These are phyloP conservation scores for Nothura maculosa DNA, from an alignment of 2,797 vertebrate genomes.

Conservation along the genomic window DNA sequence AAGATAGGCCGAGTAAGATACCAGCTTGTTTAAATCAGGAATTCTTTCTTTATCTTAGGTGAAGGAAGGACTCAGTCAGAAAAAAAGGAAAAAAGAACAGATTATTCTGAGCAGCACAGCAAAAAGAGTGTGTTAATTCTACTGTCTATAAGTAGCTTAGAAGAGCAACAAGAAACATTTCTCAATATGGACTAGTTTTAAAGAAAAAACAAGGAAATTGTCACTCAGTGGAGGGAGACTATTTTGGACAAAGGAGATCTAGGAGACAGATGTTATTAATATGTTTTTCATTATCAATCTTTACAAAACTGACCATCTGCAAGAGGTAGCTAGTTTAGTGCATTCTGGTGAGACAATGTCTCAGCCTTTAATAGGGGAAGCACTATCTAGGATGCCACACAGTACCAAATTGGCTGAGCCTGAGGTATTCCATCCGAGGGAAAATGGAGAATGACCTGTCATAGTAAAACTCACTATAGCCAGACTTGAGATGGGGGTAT, in stretches of 20 bases:
- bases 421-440: fast-evolving
- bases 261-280: not conserved
- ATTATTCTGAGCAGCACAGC: not conserved
- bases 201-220: not conserved
- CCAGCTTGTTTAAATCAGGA: not conserved
- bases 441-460: not conserved
- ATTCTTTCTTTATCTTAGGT: not conserved
- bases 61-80: not conserved
- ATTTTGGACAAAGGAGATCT: not conserved
- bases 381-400: not conserved
- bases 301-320: not conserved
- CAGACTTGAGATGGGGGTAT: not conserved
- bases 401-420: not conserved
- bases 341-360: not conserved
- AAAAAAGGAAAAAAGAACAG: not conserved
- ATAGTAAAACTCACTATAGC: not conserved
- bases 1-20: not conserved
- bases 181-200: not conserved
- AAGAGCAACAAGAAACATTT: not conserved
- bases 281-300: not conserved
- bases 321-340: not conserved
- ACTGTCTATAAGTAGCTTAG: not conserved
- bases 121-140: not conserved
- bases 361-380: not conserved
- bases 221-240: not conserved